A percentile compares a stretch with the other conserved stretches of the same genome.
Conservation (phyloP, 2,113 vertebrate species). For the Nanorana parkeri region DNA sequence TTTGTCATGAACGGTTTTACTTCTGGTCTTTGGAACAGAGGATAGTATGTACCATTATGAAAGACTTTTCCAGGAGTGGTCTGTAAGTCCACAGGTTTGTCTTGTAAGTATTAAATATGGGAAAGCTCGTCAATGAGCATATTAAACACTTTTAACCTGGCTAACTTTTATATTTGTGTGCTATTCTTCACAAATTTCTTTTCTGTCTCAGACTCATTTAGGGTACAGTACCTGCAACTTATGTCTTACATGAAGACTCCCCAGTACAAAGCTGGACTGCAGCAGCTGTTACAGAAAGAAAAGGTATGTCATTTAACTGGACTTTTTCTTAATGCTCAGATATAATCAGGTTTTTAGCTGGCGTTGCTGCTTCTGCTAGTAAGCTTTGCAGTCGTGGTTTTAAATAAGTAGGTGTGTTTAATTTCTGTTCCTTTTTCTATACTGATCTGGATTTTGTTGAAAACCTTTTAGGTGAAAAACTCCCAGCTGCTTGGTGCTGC, state of each 20-base stretch:
- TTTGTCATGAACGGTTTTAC: too few species aligned
- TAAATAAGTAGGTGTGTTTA: not conserved
- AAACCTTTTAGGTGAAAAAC: conserved; percentile 82
- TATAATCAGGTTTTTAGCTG: not conserved
- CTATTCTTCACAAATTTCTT: not conserved
- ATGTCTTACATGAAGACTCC: conserved; percentile 95
- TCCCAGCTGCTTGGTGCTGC: conserved; percentile 86
- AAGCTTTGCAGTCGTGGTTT: not conserved
- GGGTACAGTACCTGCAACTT: conserved; percentile 96
- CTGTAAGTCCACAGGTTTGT: too few species aligned
- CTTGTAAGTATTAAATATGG: too few species aligned
- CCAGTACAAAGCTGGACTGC: conserved; percentile 91
- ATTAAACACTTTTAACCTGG: too few species aligned
- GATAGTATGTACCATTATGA: too few species aligned
- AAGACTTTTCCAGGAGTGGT: too few species aligned
- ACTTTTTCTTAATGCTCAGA: not conserved
- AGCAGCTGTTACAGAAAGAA: conserved; percentile 93
- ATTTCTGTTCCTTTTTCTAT: not conserved
- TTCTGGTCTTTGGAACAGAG: too few species aligned
- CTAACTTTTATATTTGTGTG: too few species aligned
- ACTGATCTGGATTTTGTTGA: not conserved
- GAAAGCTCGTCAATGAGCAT: too few species aligned
- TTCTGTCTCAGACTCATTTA: conserved; percentile 85
- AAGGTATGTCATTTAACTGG: conserved; percentile 75
- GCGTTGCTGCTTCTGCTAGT: not conserved